Percentiles rank a stretch among this genome's conserved stretches.
Conservation (phyloP, 2,888 invertebrate genomes). For the Hofmannophila pseudospretella region DNA sequence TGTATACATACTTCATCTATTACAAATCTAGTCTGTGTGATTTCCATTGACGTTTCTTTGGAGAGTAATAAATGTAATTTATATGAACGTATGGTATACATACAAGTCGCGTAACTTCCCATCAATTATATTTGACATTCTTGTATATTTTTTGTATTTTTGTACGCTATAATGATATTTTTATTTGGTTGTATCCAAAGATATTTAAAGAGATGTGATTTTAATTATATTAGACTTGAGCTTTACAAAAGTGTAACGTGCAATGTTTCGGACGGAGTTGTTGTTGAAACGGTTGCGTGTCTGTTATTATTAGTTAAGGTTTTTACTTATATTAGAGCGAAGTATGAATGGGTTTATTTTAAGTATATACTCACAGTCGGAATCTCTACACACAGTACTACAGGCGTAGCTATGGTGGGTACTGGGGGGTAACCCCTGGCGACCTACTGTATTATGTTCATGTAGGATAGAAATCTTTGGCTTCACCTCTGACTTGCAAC, state of each 20-base stretch:
- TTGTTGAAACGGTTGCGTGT: slow-evolving; percentile 40
- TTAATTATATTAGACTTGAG: slow-evolving; percentile 64
- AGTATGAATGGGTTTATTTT: slow-evolving; percentile 20
- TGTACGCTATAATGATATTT: slow-evolving; percentile 60
- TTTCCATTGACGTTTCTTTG: slow-evolving; percentile 21
- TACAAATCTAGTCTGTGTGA: slow-evolving; percentile 35
- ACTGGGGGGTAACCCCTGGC: no score
- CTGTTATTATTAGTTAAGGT: slow-evolving; percentile 47
- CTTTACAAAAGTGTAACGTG: slow-evolving; percentile 70
- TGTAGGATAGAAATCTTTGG: no score
- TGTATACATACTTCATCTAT: slow-evolving; percentile 22
- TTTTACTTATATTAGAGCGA: slow-evolving; percentile 28
- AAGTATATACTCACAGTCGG: slow-evolving; percentile 8
- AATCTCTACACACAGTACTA: not conserved
- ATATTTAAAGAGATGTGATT: slow-evolving; percentile 76
- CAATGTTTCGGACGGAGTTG: slow-evolving; percentile 46
- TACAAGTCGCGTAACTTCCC: slow-evolving; percentile 28
- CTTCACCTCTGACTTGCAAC: no score
- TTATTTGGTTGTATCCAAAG: slow-evolving; percentile 75
- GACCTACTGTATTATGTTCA: no score
- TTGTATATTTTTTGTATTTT: slow-evolving; percentile 74
- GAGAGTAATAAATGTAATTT: slow-evolving; percentile 10
- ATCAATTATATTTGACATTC: slow-evolving; percentile 43
- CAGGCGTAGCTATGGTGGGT: not conserved
- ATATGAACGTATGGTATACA: slow-evolving; percentile 22